Percentiles rank a stretch among this genome's conserved stretches.
These are phyloP conservation scores for Holotrichia oblita DNA, from an alignment of 1,140 invertebrate species.

Conservation along the genomic window DNA sequence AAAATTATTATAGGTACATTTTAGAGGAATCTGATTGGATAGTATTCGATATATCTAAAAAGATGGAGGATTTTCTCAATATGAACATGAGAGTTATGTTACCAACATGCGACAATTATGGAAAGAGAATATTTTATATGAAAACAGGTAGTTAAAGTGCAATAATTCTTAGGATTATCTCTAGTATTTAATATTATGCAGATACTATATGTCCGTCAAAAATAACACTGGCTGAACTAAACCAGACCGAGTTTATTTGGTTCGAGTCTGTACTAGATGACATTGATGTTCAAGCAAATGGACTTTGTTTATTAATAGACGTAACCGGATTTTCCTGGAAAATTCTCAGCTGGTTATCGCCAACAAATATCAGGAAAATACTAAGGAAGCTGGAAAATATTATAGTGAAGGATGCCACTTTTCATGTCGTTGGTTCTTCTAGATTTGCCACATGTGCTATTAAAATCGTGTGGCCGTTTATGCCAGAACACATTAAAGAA, in stretches of 20 bases:
- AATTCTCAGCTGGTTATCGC: conserved; percentile 59
- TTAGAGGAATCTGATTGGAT: conserved; percentile 32
- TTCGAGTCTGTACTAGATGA: conserved; percentile 56
- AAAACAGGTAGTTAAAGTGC: conserved; percentile 11
- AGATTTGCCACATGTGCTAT: conserved; percentile 50
- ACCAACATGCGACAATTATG: background rate
- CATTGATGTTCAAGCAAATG: conserved; percentile 55
- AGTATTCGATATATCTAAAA: background rate
- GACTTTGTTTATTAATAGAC: conserved; percentile 59
- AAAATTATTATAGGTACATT: too few relatives aligned
- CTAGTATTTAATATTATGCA: background rate
- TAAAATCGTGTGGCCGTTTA: conserved; percentile 54
- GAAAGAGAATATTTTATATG: conserved; percentile 33
- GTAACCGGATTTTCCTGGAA: conserved; percentile 56
- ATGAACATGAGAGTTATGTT: conserved; percentile 37
- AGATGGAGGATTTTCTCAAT: background rate
- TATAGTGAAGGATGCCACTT: conserved; percentile 52
- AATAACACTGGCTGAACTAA: conserved; percentile 43
- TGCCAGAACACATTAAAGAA: conserved; percentile 53
- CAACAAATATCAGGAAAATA: conserved; percentile 55
- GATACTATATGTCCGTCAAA: conserved; percentile 35
- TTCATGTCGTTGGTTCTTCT: conserved; percentile 56
- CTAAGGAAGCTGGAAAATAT: conserved; percentile 54
- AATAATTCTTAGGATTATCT: too few relatives aligned
- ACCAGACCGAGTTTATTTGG: conserved; percentile 56